Base-by-base conservation (phyloP, 2,797 vertebrate species). In the Acipenser oxyrinchus region DNA sequence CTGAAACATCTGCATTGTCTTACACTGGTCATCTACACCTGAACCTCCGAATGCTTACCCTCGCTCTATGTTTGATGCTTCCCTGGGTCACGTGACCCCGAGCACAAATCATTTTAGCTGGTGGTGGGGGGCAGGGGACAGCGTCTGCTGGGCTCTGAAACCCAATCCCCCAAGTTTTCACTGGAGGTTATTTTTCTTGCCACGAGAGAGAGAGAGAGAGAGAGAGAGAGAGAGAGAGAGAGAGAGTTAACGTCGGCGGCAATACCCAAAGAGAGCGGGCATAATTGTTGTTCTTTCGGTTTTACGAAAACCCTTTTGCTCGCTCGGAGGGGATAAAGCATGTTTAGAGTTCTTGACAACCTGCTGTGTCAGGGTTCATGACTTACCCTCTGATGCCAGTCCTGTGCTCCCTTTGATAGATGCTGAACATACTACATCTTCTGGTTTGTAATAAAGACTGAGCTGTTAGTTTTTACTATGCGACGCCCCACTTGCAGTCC, bases 41-140 rank as follows among this genome's bases (percentile, higher is more conserved):
- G 8, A 6, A 84, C 77, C 84, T 79, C 86, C 88, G 90, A 93
- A 89, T 88, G 92, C 91, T 95, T 95, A n/a, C 90, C 88, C 85
- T 88, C 92, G 71, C 73, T 78, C 73, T 78, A 89, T 88, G 90
- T 91, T 92, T 92, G 83, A 94, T 94, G 92, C 92, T 89, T 90
- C 85, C 74, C 85, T 86, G 85, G 93, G 94, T 96, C 92, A 94
- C 83, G 83, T 83, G 92, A 94, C 92, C 88, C 85, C 70, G 71
- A 91, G 91, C 93, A 96, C 94, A 98, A 97, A 96, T 97, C 94
- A 96, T 89, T 84, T 86, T 89, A 84, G 83, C 78, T 83, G 81
- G 77, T 90, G 66, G 78, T 77, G 83, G 82, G 80, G 79, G 82
- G 82, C 78, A 79, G 79, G 83, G 79, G 77, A 80, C 73, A 74